phyloP scores from a whole-genome alignment of 2,888 invertebrate species.

The Microplitis manilae region DNA sequence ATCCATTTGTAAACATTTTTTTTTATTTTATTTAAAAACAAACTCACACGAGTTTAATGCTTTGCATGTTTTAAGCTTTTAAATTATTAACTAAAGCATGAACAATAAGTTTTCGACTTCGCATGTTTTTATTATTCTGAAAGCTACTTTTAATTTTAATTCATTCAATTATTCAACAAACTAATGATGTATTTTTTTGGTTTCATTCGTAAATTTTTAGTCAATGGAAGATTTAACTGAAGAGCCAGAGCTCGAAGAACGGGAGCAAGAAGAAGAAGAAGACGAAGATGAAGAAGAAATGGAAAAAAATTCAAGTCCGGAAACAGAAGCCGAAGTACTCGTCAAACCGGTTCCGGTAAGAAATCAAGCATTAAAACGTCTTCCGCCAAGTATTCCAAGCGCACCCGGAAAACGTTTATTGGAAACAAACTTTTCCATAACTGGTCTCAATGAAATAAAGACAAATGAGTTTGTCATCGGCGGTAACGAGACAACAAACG shows the following conservation, averaged over 20 bases:
- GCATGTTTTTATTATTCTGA: conserved; percentile 51
- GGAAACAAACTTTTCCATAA: conserved; percentile 66
- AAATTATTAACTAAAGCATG: conserved; percentile 37
- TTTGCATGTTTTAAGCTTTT: conserved; percentile 27
- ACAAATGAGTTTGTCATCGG: conserved; percentile 49
- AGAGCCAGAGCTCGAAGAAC: conserved; percentile 66
- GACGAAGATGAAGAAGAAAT: conserved; percentile 62
- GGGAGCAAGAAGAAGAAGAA: conserved; percentile 66
- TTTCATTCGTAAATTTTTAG: conserved; percentile 49
- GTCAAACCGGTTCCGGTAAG: conserved; percentile 61
- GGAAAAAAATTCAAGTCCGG: neutral
- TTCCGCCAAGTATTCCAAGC: conserved; percentile 28
- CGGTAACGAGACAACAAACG: conserved; percentile 26
- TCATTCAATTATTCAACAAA: neutral
- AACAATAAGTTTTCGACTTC: conserved; percentile 50
- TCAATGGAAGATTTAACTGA: conserved; percentile 70
- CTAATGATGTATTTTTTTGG: too few species aligned
- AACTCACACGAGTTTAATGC: conserved; percentile 21
- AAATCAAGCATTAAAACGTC: conserved; percentile 49
- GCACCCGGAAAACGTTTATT: conserved; percentile 53
- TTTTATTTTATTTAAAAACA: conserved; percentile 56
- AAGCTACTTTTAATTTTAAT: conserved; percentile 28
- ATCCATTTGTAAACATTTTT: conserved; percentile 71
- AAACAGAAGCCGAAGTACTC: conserved; percentile 50
- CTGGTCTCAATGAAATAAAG: conserved; percentile 63